These are phyloP conservation scores for Idaea biselata DNA, from an alignment of 2,888 invertebrate species.

Conservation along the genomic window DNA sequence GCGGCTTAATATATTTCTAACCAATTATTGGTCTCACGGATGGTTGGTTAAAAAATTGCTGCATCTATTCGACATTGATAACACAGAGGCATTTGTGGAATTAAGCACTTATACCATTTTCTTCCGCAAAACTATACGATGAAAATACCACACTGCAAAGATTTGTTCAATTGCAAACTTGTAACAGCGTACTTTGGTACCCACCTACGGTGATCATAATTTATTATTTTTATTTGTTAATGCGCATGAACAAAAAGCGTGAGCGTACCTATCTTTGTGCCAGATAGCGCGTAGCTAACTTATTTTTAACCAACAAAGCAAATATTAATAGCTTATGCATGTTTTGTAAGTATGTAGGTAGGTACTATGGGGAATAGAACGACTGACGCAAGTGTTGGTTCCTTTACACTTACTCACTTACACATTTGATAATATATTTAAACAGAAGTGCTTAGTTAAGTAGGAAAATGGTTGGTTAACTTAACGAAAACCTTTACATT, in stretches of 20 bases:
- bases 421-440: background rate
- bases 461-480: background rate
- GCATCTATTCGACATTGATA: too few relatives aligned
- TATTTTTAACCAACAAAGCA: slow-evolving; percentile 22
- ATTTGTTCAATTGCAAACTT: too few relatives aligned
- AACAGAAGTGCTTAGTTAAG: background rate
- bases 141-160: too few relatives aligned
- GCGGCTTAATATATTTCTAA: too few relatives aligned
- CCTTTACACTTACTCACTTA: background rate
- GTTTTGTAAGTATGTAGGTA: background rate
- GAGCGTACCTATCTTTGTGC: background rate
- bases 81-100: too few relatives aligned
- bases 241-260: background rate
- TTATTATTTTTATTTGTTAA: background rate
- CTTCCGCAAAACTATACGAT: too few relatives aligned
- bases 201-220: background rate
- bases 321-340: slow-evolving; percentile 11
- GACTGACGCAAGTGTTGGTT: background rate
- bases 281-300: slow-evolving; percentile 14
- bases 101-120: too few relatives aligned
- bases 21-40: too few relatives aligned
- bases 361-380: background rate
- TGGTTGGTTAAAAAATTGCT: too few relatives aligned
- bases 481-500: too few relatives aligned
- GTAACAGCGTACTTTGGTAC: too few relatives aligned